These are phyloP conservation scores for Punctoribates punctum DNA, from an alignment of 2,888 invertebrate genomes.

Conservation along the genomic window DNA sequence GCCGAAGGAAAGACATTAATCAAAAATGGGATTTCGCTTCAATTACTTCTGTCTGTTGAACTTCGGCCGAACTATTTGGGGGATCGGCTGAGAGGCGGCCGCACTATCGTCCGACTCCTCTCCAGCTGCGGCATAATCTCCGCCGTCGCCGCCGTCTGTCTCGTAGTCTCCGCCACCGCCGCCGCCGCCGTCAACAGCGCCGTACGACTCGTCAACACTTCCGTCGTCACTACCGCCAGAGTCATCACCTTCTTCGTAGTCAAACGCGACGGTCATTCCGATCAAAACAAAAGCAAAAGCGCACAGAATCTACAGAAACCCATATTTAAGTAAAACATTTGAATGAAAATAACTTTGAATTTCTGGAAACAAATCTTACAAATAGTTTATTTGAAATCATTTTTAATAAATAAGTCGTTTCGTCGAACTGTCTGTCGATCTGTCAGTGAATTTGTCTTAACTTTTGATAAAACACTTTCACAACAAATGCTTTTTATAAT, in stretches of 20 bases:
- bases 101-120: not conserved
- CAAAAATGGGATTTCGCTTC: too few relatives aligned
- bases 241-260: not conserved
- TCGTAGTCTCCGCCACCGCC: not conserved
- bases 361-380: not conserved
- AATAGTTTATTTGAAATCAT: conserved; percentile 5
- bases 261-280: not conserved
- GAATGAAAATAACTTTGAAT: not conserved
- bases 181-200: not conserved
- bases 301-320: not conserved
- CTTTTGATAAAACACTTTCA: conserved; percentile 14
- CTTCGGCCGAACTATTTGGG: not conserved
- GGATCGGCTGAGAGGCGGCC: not conserved
- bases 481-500: conserved; percentile 7
- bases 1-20: too few relatives aligned
- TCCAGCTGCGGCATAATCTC: not conserved
- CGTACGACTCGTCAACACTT: conserved; percentile 20
- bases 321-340: not conserved
- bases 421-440: too few relatives aligned
- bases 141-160: not conserved
- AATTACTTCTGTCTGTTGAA: not conserved
- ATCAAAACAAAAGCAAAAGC: conserved; percentile 27
- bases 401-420: not conserved
- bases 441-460: not conserved
- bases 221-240: conserved; percentile 37